Conservation (phyloP, 1,140 invertebrate genomes). For the Nephila pilipes region DNA sequence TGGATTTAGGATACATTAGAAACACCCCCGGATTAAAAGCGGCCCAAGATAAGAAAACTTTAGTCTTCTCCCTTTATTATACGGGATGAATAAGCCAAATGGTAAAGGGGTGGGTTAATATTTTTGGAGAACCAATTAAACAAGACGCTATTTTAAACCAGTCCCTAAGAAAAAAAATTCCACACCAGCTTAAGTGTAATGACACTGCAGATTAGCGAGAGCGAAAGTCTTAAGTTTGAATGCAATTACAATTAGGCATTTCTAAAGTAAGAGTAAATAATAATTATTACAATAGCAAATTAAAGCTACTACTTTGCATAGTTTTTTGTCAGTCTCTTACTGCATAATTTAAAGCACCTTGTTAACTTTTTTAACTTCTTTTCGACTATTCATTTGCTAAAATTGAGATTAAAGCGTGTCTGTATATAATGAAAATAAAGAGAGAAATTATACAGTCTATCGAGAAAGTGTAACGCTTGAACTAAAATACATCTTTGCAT, state of each 20-base stretch:
- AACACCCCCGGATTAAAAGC: slow-evolving; percentile 36
- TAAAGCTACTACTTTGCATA: neutral
- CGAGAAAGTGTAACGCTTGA: too few species aligned
- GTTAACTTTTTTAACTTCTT: neutral
- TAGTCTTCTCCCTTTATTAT: neutral
- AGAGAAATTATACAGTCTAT: too few species aligned
- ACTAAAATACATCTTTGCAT: too few species aligned
- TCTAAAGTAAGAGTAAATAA: slow-evolving; percentile 2
- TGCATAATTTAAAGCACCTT: neutral
- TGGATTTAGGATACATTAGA: slow-evolving; percentile 43
- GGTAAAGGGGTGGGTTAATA: slow-evolving; percentile 15
- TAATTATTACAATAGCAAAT: slow-evolving; percentile 44
- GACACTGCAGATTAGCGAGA: slow-evolving; percentile 24
- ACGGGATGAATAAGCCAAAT: neutral
- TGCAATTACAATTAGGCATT: neutral
- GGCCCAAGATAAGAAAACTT: slow-evolving; percentile 10
- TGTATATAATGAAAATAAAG: too few species aligned
- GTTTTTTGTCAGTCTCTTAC: neutral
- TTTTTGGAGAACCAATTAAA: slow-evolving; percentile 41
- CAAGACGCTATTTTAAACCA: slow-evolving; percentile 24
- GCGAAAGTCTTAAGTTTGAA: slow-evolving; percentile 42
- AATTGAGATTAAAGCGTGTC: neutral
- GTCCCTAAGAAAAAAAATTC: neutral
- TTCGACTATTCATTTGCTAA: neutral
- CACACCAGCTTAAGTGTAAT: slow-evolving; percentile 9